Conservation (phyloP, 2,113 vertebrate species). For the Elachura formosa region DNA sequence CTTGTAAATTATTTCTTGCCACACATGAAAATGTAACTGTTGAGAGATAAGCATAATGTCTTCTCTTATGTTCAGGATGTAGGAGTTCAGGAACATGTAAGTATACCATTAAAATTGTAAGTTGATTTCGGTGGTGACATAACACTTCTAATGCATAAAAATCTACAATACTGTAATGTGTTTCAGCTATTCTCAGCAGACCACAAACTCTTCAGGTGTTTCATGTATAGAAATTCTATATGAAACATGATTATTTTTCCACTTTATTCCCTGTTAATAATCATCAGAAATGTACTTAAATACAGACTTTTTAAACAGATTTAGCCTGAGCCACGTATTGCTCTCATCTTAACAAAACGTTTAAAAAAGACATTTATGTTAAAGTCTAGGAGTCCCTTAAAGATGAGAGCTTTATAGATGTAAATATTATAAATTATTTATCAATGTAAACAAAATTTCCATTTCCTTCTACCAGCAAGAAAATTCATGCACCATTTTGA, state of each 20-base stretch:
- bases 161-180: not conserved
- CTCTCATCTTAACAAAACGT: not conserved
- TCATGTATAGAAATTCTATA: not conserved
- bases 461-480: not conserved
- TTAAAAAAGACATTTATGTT: not conserved
- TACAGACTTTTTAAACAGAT: not conserved
- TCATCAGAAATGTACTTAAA: not conserved
- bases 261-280: not conserved
- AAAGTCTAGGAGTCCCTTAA: not conserved
- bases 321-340: not conserved
- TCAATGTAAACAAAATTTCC: not conserved
- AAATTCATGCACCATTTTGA: not conserved
- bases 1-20: not conserved
- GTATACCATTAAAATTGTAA: not conserved
- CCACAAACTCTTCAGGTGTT: not conserved
- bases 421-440: not conserved
- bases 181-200: slow-evolving; percentile 4
- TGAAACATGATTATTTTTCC: not conserved
- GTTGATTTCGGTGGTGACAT: not conserved
- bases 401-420: not conserved
- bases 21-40: not conserved
- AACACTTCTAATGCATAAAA: not conserved
- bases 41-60: not conserved
- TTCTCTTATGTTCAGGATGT: not conserved
- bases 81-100: not conserved